Evolutionary conservation across 2,888 invertebrate genomes (phyloP).

Genomic region (Pteria penguin): DNA sequence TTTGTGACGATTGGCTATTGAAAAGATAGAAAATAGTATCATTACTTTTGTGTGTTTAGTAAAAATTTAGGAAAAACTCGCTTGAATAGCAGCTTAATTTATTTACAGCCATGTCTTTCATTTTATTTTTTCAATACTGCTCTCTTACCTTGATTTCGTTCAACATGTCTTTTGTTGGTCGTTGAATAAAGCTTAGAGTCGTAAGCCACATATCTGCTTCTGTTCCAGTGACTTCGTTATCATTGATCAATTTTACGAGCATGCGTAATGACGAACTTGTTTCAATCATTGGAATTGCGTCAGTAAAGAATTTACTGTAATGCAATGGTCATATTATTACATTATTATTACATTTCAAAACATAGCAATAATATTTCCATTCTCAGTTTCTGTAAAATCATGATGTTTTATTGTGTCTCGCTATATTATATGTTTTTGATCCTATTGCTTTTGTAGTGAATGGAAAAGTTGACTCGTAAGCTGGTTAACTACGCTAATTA

Average conservation of each 20-base stretch:
- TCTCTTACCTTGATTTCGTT: slow-evolving; percentile 79
- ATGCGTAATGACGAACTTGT: slow-evolving; percentile 90
- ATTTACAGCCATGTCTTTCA: too few relatives aligned
- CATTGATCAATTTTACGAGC: slow-evolving; percentile 90
- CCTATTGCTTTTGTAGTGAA: too few relatives aligned
- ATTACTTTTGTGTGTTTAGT: background rate
- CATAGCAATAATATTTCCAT: too few relatives aligned
- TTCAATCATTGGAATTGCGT: slow-evolving; percentile 92
- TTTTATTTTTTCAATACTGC: too few relatives aligned
- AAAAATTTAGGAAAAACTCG: too few relatives aligned
- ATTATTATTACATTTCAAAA: background rate
- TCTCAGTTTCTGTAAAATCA: too few relatives aligned
- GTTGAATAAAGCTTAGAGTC: slow-evolving; percentile 89
- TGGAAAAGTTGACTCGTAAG: too few relatives aligned
- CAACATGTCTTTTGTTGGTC: slow-evolving; percentile 81
- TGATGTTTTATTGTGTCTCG: too few relatives aligned
- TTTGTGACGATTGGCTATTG: slow-evolving; percentile 79
- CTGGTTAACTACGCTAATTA: too few relatives aligned
- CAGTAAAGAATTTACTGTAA: slow-evolving; percentile 88
- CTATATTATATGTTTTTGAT: too few relatives aligned
- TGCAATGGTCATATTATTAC: slow-evolving; percentile 1
- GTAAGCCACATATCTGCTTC: slow-evolving; percentile 91
- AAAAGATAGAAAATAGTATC: slow-evolving; percentile 28
- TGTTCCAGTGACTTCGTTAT: slow-evolving; percentile 84
- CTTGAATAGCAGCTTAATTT: too few relatives aligned